Conservation (phyloP, 2,113 vertebrate genomes). For the Lampris megalopsis region DNA sequence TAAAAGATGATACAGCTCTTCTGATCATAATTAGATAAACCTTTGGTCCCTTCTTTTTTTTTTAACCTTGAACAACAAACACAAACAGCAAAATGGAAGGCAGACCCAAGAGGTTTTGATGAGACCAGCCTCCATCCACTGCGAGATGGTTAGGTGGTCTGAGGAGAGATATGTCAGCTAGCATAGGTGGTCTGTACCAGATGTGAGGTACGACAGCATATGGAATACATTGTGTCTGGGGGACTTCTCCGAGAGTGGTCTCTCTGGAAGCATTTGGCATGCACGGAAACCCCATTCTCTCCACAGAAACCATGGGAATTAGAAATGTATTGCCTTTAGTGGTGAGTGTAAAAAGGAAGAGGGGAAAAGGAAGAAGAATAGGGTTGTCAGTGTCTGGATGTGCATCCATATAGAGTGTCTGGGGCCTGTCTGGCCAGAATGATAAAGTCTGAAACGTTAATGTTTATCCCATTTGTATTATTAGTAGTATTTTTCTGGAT, state of each 20-base stretch:
- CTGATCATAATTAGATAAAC: slow-evolving; percentile 14
- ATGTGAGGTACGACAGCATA: slow-evolving; percentile 72
- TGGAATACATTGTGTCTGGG: slow-evolving; percentile 71
- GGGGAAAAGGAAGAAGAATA: slow-evolving; percentile 1
- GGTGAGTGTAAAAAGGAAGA: slow-evolving; percentile 20
- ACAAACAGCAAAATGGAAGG: slow-evolving; percentile 2
- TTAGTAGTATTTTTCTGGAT: no score
- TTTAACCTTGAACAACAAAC: slow-evolving; percentile 1
- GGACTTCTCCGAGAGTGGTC: slow-evolving; percentile 49
- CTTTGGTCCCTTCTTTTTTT: neutral
- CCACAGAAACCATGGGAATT: slow-evolving; percentile 34
- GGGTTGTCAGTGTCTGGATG: slow-evolving; percentile 60
- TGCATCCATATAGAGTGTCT: slow-evolving; percentile 31
- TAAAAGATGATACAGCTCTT: neutral
- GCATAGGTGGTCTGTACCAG: slow-evolving; percentile 75
- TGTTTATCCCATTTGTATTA: no score
- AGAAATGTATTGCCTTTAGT: slow-evolving; percentile 59
- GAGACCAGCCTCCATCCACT: slow-evolving; percentile 33
- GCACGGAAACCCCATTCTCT: slow-evolving; percentile 27
- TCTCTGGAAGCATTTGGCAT: slow-evolving; percentile 57
- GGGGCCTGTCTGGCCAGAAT: slow-evolving; percentile 5
- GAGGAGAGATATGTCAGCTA: slow-evolving; percentile 55
- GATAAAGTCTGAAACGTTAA: no score
- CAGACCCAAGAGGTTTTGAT: slow-evolving; percentile 13
- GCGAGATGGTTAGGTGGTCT: slow-evolving; percentile 40